These are phyloP conservation scores for Tetramorium bicarinatum DNA, from an alignment of 2,888 invertebrate genomes.

Conservation along the genomic window DNA sequence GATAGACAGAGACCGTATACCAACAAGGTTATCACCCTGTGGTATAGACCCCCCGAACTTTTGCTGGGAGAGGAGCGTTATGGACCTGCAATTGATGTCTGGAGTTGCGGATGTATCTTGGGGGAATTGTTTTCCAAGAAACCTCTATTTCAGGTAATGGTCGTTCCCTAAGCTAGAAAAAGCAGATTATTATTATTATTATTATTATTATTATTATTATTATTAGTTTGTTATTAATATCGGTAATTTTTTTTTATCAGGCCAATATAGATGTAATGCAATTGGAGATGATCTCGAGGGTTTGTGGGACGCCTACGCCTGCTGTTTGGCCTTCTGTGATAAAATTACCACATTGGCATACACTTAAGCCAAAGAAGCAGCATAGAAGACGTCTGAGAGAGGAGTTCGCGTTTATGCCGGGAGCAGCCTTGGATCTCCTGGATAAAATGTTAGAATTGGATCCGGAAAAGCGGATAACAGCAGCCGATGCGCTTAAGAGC, in stretches of 20 bases:
- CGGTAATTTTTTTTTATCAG: constrained; percentile 85
- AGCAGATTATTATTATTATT: not conserved
- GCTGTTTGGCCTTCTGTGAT: constrained; percentile 99
- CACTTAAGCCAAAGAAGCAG: constrained; percentile 95
- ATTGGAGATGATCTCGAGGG: constrained; percentile 96
- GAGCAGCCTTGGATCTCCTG: constrained; percentile 94
- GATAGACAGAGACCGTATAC: constrained; percentile 98
- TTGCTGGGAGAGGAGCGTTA: constrained; percentile 98
- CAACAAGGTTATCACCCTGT: constrained; percentile 99
- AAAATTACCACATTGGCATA: constrained; percentile 96
- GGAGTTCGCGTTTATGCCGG: constrained; percentile 97
- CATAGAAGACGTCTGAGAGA: constrained; percentile 96
- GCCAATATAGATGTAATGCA: constrained; percentile 97
- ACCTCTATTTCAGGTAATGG: constrained; percentile 96
- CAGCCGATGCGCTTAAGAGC: constrained; percentile 96
- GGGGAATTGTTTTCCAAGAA: constrained; percentile 98
- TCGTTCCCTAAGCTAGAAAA: constrained; percentile 3
- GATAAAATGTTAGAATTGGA: constrained; percentile 99
- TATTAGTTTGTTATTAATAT: constrained; percentile 29
- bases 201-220: not conserved
- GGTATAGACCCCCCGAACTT: constrained; percentile 99
- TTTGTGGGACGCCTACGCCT: constrained; percentile 98
- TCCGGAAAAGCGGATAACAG: constrained; percentile 96
- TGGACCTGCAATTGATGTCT: constrained; percentile 99
- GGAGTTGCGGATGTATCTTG: constrained; percentile 99